Evolutionary conservation across 2,888 invertebrate genomes (phyloP).

Genomic region (Leptopilina drosophilae): DNA sequence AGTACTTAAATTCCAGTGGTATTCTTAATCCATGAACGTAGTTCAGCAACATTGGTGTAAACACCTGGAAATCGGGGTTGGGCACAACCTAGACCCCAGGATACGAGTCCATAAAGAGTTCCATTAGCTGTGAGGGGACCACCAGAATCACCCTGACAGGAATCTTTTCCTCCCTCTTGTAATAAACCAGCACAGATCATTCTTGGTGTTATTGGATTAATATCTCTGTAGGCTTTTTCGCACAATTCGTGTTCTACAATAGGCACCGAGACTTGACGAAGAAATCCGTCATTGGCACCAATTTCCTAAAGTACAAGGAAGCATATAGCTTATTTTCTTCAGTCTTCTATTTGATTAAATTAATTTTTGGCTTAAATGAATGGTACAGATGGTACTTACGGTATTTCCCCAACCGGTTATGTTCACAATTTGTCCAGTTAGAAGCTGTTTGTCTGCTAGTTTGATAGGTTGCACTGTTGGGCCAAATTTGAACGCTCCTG

Average conservation of each 20-base stretch:
- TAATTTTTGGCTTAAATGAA: not conserved
- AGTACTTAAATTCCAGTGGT: slow-evolving; percentile 55
- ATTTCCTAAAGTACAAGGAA: slow-evolving; percentile 54
- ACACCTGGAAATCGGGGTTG: slow-evolving; percentile 70
- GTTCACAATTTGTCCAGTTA: slow-evolving; percentile 35
- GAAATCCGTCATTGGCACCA: slow-evolving; percentile 68
- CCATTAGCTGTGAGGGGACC: slow-evolving; percentile 68
- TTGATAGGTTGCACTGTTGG: slow-evolving; percentile 48
- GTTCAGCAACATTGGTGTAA: slow-evolving; percentile 68
- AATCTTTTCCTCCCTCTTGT: slow-evolving; percentile 60
- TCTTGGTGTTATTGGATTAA: slow-evolving; percentile 65
- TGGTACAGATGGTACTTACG: slow-evolving; percentile 59
- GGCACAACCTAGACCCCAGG: slow-evolving; percentile 71
- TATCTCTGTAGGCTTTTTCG: slow-evolving; percentile 73
- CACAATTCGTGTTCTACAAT: slow-evolving; percentile 76
- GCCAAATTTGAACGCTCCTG: slow-evolving; percentile 41
- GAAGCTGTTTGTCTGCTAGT: slow-evolving; percentile 49
- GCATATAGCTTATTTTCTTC: too few species aligned
- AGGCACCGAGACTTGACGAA: slow-evolving; percentile 78
- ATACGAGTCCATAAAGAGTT: slow-evolving; percentile 70
- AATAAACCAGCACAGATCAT: slow-evolving; percentile 70
- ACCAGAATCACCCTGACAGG: slow-evolving; percentile 71
- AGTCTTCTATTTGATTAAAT: too few species aligned
- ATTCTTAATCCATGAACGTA: slow-evolving; percentile 65
- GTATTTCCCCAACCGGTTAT: slow-evolving; percentile 69